Percentiles rank a stretch among this genome's conserved stretches.
Evolutionary conservation across 2,888 invertebrate genomes (phyloP).

Genomic region (Callimorpha dominula): DNA sequence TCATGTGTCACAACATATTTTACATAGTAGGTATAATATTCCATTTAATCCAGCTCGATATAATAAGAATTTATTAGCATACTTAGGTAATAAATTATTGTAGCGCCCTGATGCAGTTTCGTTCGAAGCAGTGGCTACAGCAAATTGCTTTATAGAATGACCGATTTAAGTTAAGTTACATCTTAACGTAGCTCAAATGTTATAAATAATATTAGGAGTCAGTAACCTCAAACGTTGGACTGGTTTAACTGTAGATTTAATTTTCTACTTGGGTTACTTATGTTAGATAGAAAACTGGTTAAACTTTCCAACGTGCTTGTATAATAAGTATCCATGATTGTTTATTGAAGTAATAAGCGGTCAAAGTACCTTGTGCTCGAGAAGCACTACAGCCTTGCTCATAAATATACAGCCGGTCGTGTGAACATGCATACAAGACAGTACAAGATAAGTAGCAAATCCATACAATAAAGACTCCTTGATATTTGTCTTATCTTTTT

Average conservation of each 20-base stretch:
- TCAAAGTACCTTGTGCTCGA: slow-evolving; percentile 8
- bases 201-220: not conserved
- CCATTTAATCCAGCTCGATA: not conserved
- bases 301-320: not conserved
- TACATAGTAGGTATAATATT: not conserved
- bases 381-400: not conserved
- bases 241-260: not conserved
- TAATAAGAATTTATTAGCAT: not conserved
- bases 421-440: no score
- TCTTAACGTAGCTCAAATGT: not conserved
- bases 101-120: not conserved
- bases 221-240: not conserved
- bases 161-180: not conserved
- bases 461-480: no score
- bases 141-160: not conserved
- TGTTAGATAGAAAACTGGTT: not conserved
- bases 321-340: not conserved
- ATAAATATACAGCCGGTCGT: not conserved
- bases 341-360: slow-evolving; percentile 18
- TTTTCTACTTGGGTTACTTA: not conserved
- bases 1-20: not conserved
- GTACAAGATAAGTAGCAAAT: no score
- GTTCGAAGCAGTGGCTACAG: no score
- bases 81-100: not conserved
- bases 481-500: no score